Percentiles rank a stretch among this genome's conserved stretches.
Evolutionary conservation across 2,888 invertebrate genomes (phyloP).

Genomic region (Ganaspis brasiliensis): DNA sequence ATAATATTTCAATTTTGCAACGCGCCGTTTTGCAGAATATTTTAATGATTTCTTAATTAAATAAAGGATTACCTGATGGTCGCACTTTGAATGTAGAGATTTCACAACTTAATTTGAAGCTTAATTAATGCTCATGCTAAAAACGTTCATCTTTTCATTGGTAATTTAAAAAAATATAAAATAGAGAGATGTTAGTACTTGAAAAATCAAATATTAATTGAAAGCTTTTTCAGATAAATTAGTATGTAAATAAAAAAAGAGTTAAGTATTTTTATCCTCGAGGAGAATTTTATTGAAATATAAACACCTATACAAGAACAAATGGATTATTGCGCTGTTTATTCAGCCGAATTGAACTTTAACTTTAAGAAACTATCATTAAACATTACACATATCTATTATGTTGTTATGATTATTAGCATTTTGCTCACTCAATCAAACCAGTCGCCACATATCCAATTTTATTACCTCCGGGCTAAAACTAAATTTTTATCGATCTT

Average conservation of each 20-base stretch:
- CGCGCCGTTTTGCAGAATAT: neutral
- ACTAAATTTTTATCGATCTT: constrained; percentile 24
- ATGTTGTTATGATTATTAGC: neutral
- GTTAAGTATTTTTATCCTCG: too few species aligned
- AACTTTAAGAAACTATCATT: neutral
- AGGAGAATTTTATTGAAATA: neutral
- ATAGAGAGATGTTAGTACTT: too few species aligned
- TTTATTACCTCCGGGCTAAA: constrained; percentile 12
- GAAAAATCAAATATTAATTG: neutral
- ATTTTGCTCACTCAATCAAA: constrained; percentile 1
- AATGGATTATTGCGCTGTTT: neutral
- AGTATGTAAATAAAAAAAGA: neutral
- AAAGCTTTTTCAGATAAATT: neutral
- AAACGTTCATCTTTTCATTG: neutral
- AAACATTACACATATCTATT: constrained; percentile 4
- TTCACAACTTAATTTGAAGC: neutral
- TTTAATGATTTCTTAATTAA: constrained; percentile 2
- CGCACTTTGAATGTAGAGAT: neutral
- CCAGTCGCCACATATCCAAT: neutral
- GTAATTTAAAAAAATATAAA: neutral
- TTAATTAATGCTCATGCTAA: neutral
- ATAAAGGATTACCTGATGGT: neutral
- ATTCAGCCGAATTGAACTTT: constrained; percentile 20
- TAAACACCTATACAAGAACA: constrained; percentile 1
- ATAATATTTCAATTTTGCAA: constrained; percentile 17